Evolutionary conservation across 2,797 vertebrate species (phyloP).

Genomic region (Acipenser oxyrinchus): DNA sequence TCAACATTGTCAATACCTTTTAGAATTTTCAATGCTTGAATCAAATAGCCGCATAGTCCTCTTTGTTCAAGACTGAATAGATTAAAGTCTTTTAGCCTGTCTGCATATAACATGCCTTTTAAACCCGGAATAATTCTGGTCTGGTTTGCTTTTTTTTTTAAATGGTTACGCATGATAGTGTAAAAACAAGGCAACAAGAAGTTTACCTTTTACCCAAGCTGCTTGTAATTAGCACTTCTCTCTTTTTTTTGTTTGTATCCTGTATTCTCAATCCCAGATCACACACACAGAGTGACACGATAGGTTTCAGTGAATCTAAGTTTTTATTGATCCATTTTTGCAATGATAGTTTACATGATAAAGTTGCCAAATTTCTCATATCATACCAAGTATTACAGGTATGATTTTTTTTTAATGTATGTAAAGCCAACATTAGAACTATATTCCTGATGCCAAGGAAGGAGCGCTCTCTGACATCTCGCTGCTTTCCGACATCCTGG

Average conservation of each 20-base stretch:
- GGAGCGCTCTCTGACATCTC: too few species aligned
- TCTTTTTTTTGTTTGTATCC: too few species aligned
- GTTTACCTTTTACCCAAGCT: constrained; percentile 16
- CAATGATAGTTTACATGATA: constrained; percentile 28
- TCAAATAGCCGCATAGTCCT: too few species aligned
- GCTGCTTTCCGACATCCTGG: too few species aligned
- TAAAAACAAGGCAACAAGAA: constrained; percentile 13
- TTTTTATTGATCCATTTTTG: constrained; percentile 12
- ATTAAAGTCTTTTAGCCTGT: too few species aligned
- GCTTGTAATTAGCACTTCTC: constrained; percentile 4
- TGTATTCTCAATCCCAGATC: constrained; percentile 13
- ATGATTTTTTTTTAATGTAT: constrained; percentile 32
- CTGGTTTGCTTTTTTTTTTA: background rate
- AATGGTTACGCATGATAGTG: constrained; percentile 23
- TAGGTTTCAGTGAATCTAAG: constrained; percentile 17
- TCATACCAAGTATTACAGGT: constrained; percentile 27
- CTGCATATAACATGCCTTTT: too few species aligned
- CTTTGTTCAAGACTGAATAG: too few species aligned
- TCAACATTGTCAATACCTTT: too few species aligned
- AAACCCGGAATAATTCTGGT: too few species aligned
- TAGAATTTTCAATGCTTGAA: too few species aligned
- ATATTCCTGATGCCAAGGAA: constrained; percentile 46
- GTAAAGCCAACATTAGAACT: constrained; percentile 32
- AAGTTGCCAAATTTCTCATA: constrained; percentile 62
- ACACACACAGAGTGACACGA: constrained; percentile 5